Base-by-base conservation (phyloP, 2,888 invertebrate genomes). In the Alentia gelatinosa region DNA sequence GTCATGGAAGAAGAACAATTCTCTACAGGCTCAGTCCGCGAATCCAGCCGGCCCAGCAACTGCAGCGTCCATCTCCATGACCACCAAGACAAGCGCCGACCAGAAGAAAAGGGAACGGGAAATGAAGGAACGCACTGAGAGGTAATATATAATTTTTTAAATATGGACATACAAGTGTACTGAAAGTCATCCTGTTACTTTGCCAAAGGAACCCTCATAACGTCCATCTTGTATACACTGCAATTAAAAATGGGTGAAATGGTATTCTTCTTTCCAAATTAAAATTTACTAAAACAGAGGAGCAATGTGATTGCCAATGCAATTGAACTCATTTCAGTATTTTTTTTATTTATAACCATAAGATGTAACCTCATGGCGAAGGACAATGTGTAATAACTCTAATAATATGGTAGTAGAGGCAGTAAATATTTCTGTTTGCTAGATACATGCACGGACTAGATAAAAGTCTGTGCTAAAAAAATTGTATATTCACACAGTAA, bases 111-210 rank as follows among this genome's bases (percentile, higher is more conserved):
- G 68, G 7, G 91, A 90, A 30, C 68, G 68, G 26, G 91, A 89
- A 40, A 91, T 91, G 90, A 91, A 89, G 63, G 83, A 50, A 19
- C 90, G 91, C 47, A 91, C 90, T 35, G 89, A 84, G 33, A 91
- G 89, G 91, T 91, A 89, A 19, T 39, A n/a, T n/a, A n/a, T n/a
- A n/a, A n/a, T n/a, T n/a, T n/a, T n/a, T n/a, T n/a, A n/a, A n/a
- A n/a, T n/a, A n/a, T n/a, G n/a, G 5, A 5, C 19, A 56, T 56
- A 19, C 56, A 56, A 19, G 7, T n/a, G n/a, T 56, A 1, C n/a
- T 56, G n/a, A 1, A 4, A 56, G 5, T 56, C n/a, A 4, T 19
- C 19, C n/a, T 56, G 56, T 19, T 56, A 9, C 19, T 4, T 56
- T 56, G n/a, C 47, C 19, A 47, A 47, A 47, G 9, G 47, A 47